Conservation (phyloP, 2,797 vertebrate genomes). For the Aselliscus stoliczkanus region DNA sequence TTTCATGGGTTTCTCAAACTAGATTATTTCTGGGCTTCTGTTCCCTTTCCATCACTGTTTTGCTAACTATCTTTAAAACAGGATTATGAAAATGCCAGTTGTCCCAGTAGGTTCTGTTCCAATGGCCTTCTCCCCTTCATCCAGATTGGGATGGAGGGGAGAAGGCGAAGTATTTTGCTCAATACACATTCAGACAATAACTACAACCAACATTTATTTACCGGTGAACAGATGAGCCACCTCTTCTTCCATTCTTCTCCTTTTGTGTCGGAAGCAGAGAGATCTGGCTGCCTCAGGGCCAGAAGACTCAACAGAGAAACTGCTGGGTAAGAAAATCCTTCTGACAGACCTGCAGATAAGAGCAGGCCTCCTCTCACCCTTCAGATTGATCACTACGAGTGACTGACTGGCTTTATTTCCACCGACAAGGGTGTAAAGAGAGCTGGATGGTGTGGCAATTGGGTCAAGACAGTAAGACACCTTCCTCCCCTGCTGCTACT, state of each 20-base stretch:
- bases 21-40: neutral
- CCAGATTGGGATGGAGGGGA: neutral
- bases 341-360: neutral
- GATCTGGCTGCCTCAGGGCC: neutral
- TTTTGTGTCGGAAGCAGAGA: neutral
- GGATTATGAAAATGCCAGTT: neutral
- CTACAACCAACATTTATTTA: neutral
- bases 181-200: neutral
- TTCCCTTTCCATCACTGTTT: neutral
- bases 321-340: neutral
- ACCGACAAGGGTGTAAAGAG: neutral
- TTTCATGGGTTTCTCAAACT: neutral
- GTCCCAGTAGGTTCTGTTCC: neutral
- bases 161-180: neutral
- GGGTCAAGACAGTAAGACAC: neutral
- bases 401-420: neutral
- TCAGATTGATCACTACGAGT: neutral
- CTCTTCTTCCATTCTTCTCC: slow-evolving; percentile 7
- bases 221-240: neutral
- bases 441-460: rapidly evolving
- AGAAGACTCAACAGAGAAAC: neutral
- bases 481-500: neutral
- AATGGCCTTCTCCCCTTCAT: neutral
- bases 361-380: neutral
- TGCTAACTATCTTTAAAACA: neutral